Percentiles rank a stretch among this genome's conserved stretches.
Conservation (phyloP, 2,888 invertebrate genomes). For the Sycophila texana region DNA sequence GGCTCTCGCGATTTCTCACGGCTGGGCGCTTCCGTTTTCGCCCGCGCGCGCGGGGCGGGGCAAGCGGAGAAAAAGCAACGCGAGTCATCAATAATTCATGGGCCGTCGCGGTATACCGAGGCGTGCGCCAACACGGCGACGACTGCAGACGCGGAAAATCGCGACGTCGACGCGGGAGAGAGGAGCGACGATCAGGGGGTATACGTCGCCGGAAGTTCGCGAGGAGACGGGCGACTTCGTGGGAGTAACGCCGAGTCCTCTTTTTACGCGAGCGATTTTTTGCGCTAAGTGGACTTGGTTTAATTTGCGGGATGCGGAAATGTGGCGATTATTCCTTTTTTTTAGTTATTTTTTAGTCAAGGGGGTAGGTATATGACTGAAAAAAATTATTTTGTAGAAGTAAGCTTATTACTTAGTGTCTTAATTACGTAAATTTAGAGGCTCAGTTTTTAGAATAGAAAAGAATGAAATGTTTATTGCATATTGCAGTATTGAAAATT, state of each 20-base stretch:
- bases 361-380: too few species aligned
- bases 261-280: too few species aligned
- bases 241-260: not conserved
- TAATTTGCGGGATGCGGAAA: too few species aligned
- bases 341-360: too few species aligned
- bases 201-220: slow-evolving; percentile 24
- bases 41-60: not conserved
- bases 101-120: slow-evolving; percentile 19
- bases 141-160: not conserved
- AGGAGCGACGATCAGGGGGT: not conserved
- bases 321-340: too few species aligned
- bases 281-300: too few species aligned
- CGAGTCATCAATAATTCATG: slow-evolving; percentile 48
- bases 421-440: too few species aligned
- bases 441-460: too few species aligned
- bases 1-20: slow-evolving; percentile 37
- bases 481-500: too few species aligned
- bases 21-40: slow-evolving; percentile 43
- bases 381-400: too few species aligned
- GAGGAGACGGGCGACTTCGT: not conserved
- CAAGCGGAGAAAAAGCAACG: not conserved
- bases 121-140: not conserved
- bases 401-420: too few species aligned
- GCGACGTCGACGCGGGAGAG: not conserved
- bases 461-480: too few species aligned